phyloP scores from a whole-genome alignment of 2,113 vertebrate species.

The Ictalurus furcatus region DNA sequence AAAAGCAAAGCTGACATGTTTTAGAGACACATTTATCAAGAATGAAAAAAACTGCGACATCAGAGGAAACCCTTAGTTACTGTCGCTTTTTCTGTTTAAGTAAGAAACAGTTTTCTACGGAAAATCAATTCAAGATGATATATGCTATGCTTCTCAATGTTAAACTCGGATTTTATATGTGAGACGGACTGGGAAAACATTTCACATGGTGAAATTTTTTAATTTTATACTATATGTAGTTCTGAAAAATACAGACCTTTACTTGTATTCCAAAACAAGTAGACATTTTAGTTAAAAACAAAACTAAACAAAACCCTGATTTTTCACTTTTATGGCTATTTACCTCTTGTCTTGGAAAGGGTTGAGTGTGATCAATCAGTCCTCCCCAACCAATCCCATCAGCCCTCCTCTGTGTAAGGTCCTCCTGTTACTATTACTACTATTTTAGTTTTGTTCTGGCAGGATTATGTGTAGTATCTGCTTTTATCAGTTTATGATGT shows the following conservation, averaged over 20 bases:
- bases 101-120: not conserved
- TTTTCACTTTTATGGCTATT: not conserved
- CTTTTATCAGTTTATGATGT: not conserved
- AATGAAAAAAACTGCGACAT: conserved; percentile 3
- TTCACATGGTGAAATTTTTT: not conserved
- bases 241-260: not conserved
- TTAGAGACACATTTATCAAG: conserved; percentile 27
- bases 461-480: not conserved
- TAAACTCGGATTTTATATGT: not conserved
- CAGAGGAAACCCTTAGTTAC: not conserved
- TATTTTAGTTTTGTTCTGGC: not conserved
- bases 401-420: not conserved
- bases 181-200: not conserved
- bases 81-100: conserved; percentile 7
- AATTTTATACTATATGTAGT: not conserved
- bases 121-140: not conserved
- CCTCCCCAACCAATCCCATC: not conserved
- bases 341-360: not conserved
- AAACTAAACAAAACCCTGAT: not conserved
- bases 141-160: not conserved
- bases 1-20: conserved; percentile 13
- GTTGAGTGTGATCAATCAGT: not conserved
- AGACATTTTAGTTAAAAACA: not conserved
- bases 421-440: not conserved
- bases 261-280: not conserved